Evolutionary conservation across 2,888 invertebrate genomes (phyloP).

Genomic region (Eupeodes latifasciatus): DNA sequence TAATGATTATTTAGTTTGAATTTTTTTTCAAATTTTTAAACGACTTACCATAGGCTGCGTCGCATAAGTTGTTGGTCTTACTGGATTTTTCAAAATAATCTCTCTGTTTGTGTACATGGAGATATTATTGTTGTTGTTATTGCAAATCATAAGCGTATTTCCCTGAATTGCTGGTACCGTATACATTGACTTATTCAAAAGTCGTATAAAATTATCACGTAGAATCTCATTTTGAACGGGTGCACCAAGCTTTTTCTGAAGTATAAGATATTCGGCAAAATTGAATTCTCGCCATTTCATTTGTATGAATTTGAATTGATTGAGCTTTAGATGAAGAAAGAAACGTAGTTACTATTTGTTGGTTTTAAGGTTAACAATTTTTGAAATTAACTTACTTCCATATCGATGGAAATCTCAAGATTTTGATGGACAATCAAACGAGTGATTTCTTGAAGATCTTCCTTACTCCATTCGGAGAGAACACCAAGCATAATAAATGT

Average conservation of each 20-base stretch:
- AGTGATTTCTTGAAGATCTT: constrained; percentile 79
- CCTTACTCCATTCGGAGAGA: constrained; percentile 81
- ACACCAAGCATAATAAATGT: constrained; percentile 82
- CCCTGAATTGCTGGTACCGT: constrained; percentile 23
- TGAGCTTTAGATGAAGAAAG: constrained; percentile 76
- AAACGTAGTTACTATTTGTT: not conserved
- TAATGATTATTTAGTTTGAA: no score
- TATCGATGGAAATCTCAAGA: constrained; percentile 79
- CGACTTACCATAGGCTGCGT: constrained; percentile 34
- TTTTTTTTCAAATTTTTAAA: not conserved
- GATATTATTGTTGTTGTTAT: constrained; percentile 66
- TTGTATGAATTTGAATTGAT: constrained; percentile 81
- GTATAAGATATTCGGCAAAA: constrained; percentile 81
- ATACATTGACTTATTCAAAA: constrained; percentile 79
- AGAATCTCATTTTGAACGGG: constrained; percentile 80
- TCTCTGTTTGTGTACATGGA: constrained; percentile 69
- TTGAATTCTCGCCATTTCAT: constrained; percentile 83
- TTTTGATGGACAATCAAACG: constrained; percentile 80
- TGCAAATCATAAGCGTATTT: constrained; percentile 57
- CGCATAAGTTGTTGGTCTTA: constrained; percentile 42
- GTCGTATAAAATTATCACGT: constrained; percentile 81
- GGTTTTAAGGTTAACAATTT: not conserved
- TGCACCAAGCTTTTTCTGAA: constrained; percentile 82
- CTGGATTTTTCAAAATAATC: constrained; percentile 42
- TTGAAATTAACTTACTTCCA: constrained; percentile 78